Evolutionary conservation across 1,140 invertebrate genomes (phyloP).

Genomic region (Drosophila suzukii): DNA sequence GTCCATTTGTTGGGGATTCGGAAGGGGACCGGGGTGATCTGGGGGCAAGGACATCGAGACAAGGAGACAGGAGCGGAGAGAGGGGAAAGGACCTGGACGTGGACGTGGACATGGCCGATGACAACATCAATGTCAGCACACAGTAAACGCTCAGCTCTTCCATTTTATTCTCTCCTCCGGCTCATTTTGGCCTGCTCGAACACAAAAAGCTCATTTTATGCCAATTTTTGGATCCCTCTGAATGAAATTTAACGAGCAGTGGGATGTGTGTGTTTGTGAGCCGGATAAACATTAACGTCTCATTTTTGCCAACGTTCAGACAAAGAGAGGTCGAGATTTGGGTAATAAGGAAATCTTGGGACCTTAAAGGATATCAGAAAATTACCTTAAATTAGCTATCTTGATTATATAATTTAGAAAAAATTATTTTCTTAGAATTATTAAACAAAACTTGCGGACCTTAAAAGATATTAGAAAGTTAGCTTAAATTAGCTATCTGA

Average conservation of each 20-base stretch:
- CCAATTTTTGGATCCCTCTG: slow-evolving; percentile 61
- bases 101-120: slow-evolving; percentile 34
- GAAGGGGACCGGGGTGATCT: slow-evolving; percentile 15
- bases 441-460: too few species aligned
- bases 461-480: too few species aligned
- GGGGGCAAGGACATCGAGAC: slow-evolving; percentile 5
- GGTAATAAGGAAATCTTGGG: background rate
- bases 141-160: slow-evolving; percentile 33
- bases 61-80: background rate
- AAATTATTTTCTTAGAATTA: too few species aligned
- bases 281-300: slow-evolving; percentile 62
- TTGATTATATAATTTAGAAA: background rate
- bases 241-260: slow-evolving; percentile 63
- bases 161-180: slow-evolving; percentile 8
- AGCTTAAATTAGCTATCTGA: too few species aligned
- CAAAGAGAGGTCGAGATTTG: slow-evolving; percentile 7
- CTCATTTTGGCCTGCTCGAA: slow-evolving; percentile 14
- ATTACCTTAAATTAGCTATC: background rate
- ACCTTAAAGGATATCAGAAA: background rate
- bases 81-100: slow-evolving; percentile 21
- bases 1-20: slow-evolving; percentile 61
- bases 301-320: slow-evolving; percentile 31
- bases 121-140: slow-evolving; percentile 61
- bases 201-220: slow-evolving; percentile 74
- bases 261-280: slow-evolving; percentile 28